Evolutionary conservation across 1,140 invertebrate species (phyloP).

Genomic region (Meloidogyne floridensis): DNA sequence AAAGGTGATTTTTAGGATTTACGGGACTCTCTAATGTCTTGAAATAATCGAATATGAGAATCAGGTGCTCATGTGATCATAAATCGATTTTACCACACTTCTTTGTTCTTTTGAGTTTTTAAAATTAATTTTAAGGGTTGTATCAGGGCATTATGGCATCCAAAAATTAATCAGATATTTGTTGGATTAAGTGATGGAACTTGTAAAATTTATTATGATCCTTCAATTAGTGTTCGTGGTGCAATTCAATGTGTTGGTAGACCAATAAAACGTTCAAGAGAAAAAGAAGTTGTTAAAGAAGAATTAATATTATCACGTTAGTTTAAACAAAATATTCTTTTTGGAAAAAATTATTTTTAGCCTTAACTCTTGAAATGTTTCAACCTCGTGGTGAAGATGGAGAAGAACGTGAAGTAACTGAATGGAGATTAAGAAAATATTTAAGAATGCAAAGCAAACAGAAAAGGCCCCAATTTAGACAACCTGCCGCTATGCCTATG

Average conservation of each 20-base stretch:
- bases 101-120: not conserved
- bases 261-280: conserved; percentile 72
- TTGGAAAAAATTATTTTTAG: conserved; percentile 56
- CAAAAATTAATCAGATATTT: conserved; percentile 93
- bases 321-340: conserved; percentile 13
- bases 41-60: no score
- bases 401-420: conserved; percentile 79
- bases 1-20: no score
- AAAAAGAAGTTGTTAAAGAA: conserved; percentile 79
- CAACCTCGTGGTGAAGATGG: conserved; percentile 68
- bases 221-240: conserved; percentile 80
- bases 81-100: no score
- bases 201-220: conserved; percentile 87
- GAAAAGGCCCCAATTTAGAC: conserved; percentile 87
- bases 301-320: conserved; percentile 72
- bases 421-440: conserved; percentile 80
- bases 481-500: conserved; percentile 90
- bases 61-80: no score
- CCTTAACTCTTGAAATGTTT: conserved; percentile 92
- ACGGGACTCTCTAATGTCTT: no score
- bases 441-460: conserved; percentile 79
- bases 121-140: conserved; percentile 69
- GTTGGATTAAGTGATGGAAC: conserved; percentile 86
- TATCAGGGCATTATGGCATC: conserved; percentile 90
- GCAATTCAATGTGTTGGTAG: conserved; percentile 87